These are phyloP conservation scores for Motacilla alba DNA, from an alignment of 2,113 vertebrate species.

Conservation along the genomic window DNA sequence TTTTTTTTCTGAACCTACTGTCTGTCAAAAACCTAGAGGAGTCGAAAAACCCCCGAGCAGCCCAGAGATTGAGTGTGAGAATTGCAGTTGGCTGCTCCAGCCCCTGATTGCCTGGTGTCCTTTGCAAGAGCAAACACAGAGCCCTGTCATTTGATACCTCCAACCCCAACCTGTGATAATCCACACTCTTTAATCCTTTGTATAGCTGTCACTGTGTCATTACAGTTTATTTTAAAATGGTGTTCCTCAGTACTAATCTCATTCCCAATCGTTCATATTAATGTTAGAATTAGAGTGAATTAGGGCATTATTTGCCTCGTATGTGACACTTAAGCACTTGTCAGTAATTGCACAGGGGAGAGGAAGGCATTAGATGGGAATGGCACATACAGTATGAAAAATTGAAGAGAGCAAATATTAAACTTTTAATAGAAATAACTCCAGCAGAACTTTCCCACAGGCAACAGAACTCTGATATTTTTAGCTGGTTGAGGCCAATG, in stretches of 20 bases:
- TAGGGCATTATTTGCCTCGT: slow-evolving; percentile 46
- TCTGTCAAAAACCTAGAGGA: not conserved
- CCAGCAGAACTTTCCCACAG: slow-evolving; percentile 73
- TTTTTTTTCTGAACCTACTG: not conserved
- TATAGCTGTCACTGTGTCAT: slow-evolving; percentile 23
- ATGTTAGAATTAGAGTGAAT: slow-evolving; percentile 61
- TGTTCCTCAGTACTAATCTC: slow-evolving; percentile 51
- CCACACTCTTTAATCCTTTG: slow-evolving; percentile 43
- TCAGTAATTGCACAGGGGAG: slow-evolving; percentile 23
- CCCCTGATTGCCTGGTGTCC: not conserved
- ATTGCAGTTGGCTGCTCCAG: not conserved
- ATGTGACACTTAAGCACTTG: slow-evolving; percentile 31
- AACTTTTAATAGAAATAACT: slow-evolving; percentile 61
- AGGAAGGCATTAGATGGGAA: not conserved
- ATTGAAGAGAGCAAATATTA: slow-evolving; percentile 1
- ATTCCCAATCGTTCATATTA: slow-evolving; percentile 51
- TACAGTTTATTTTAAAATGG: slow-evolving; percentile 34
- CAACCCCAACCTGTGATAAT: slow-evolving; percentile 49
- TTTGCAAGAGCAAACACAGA: slow-evolving; percentile 19
- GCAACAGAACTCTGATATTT: slow-evolving; percentile 68
- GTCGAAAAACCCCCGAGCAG: not conserved
- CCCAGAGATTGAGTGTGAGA: not conserved
- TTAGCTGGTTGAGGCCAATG: slow-evolving; percentile 65
- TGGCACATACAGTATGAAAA: slow-evolving; percentile 29
- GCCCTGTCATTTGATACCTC: not conserved